A percentile compares a stretch with the other conserved stretches of the same genome.
These are phyloP conservation scores for Eumacrocentrus americanus DNA, from an alignment of 2,888 invertebrate species.

Conservation along the genomic window DNA sequence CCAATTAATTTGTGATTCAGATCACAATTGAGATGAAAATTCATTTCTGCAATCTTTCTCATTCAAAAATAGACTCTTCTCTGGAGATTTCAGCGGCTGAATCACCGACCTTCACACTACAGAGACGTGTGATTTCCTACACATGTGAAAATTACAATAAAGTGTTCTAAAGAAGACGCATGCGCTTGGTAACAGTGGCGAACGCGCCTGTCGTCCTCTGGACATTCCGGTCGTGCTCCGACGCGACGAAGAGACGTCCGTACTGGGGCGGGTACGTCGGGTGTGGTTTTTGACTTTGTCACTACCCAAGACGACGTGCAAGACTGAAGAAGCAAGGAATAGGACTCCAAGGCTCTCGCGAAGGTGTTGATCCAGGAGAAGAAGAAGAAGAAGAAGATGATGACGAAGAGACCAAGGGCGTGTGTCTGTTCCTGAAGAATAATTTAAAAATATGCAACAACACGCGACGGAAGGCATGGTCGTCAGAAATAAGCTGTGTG, in stretches of 20 bases:
- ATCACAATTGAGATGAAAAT: too few species aligned
- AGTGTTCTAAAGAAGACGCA: conserved; percentile 39
- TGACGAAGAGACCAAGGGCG: too few species aligned
- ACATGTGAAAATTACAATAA: neutral
- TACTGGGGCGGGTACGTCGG: conserved; percentile 36
- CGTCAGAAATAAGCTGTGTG: conserved; percentile 23
- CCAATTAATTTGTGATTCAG: too few species aligned
- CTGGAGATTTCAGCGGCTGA: too few species aligned
- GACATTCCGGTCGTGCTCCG: conserved; percentile 35
- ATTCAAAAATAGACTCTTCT: too few species aligned
- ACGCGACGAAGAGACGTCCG: conserved; percentile 36
- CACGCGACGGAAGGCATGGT: conserved; percentile 33
- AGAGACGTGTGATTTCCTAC: neutral
- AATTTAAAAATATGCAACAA: conserved; percentile 21
- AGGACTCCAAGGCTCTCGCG: too few species aligned
- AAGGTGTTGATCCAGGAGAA: too few species aligned
- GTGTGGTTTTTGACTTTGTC: conserved; percentile 50
- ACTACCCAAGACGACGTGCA: conserved; percentile 27
- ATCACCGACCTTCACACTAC: neutral
- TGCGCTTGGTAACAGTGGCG: conserved; percentile 42
- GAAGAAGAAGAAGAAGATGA: too few species aligned
- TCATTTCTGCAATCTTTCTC: too few species aligned
- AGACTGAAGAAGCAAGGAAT: neutral
- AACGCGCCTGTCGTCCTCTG: conserved; percentile 41
- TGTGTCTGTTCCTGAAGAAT: too few species aligned